Evolutionary conservation across 2,888 invertebrate species (phyloP).

Genomic region (Drosophila mettleri): DNA sequence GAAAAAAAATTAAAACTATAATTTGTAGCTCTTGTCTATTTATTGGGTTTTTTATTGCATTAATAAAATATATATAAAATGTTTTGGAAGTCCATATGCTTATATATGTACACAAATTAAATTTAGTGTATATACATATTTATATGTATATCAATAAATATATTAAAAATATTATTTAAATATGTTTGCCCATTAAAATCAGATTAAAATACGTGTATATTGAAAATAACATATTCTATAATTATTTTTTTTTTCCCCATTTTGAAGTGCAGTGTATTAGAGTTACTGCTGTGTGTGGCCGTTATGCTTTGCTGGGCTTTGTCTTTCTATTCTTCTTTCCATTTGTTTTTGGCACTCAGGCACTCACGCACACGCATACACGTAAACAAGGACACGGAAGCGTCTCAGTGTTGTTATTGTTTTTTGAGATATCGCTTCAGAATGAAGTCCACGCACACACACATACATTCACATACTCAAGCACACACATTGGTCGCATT

Average conservation of each 20-base stretch:
- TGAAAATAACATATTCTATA: no score
- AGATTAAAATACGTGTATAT: no score
- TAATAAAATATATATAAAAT: slow-evolving; percentile 6
- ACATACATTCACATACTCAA: slow-evolving; percentile 1
- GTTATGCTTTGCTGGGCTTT: slow-evolving; percentile 32
- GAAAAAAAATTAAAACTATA: not conserved
- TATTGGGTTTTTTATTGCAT: not conserved
- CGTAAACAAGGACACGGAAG: slow-evolving; percentile 44
- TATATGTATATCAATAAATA: no score
- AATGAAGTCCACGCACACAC: slow-evolving; percentile 22
- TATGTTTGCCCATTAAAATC: no score
- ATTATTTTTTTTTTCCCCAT: no score
- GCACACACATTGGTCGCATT: slow-evolving; percentile 42
- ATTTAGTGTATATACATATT: no score
- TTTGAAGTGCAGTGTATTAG: slow-evolving; percentile 32
- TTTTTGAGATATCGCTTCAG: slow-evolving; percentile 48
- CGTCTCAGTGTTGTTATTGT: slow-evolving; percentile 50
- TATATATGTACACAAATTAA: no score
- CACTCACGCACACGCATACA: not conserved
- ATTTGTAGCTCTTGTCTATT: not conserved
- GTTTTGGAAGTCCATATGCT: not conserved
- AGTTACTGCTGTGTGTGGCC: slow-evolving; percentile 1
- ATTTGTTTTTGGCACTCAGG: slow-evolving; percentile 18
- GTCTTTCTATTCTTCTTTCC: slow-evolving; percentile 19
- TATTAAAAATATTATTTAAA: not conserved